Evolutionary conservation across 2,888 invertebrate genomes (phyloP), one percentile per base, ranked within the genome.

Genomic region (Drosophila imparisetae): DNA sequence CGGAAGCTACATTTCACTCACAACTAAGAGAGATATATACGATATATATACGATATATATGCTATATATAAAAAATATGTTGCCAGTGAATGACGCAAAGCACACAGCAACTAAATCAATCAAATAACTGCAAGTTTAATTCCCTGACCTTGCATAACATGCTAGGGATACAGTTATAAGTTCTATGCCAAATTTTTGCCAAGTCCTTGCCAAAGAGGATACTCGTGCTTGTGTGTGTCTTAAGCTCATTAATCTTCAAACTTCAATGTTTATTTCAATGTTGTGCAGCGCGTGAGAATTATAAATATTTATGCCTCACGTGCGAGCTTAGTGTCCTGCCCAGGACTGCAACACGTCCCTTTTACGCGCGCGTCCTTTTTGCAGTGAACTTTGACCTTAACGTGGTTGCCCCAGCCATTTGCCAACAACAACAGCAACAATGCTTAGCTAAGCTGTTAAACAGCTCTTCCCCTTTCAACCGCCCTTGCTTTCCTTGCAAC

Each of bases 341-440:
- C 55, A 67, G 78, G 63, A 76, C 61, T 24, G 45, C 45, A 45
- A 63, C 59, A 67, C 67, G 49, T 69, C 40, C 45, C 21, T 45
- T 59, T 52, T 59, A 11, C 50, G 45, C 24, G 15, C 45, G 15
- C 45, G 24, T 45, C 10, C 69, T 52, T 54, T 36, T 72, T 72
- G 62, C 61, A 72, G 54, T 62, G 82, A 89, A 86, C 85, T 86
- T 89, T 86, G 82, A 89, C 75, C 85, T 85, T 86, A 73, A 32
- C 42, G 30, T 57, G 15, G 18, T 34, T 40, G 53, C 30, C 45
- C 59, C 27, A 58, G 52, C 69, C 48, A 71, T 27, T 36, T 36
- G 21, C 36, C 45, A 63, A 53, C 58, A 64, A 34, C 48, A 60
- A 30, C 63, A 60, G 27, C 54, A 55, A 34, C 59, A 40, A 72